Base-by-base conservation (phyloP, 1,140 invertebrate species). In the Drosophila busckii region DNA sequence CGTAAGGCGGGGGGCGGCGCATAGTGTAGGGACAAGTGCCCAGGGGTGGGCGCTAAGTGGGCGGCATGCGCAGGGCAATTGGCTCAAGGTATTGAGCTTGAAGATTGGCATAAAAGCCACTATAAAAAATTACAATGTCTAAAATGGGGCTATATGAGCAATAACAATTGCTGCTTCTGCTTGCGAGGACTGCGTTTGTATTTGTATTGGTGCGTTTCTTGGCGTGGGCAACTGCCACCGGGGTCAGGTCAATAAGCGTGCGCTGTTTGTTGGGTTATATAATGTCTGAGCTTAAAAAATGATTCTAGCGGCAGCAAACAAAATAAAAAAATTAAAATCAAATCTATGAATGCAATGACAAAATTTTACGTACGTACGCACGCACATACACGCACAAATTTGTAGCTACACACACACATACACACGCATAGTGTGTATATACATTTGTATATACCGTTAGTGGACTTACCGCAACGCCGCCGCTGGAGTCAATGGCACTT, bases 221-320 rank as follows among this genome's bases (percentile, higher is more conserved):
- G n/a, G 13, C 4, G 25, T 29, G 31, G 50, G 22, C 40, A 15
- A n/a, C n/a, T 20, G 16, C 4, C 1, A 15, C 25, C 13, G 20
- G 28, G 45, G 37, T 25, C 48, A 49, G 41, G 67, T 54, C 54
- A 70, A 49, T 45, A 70, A 66, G 67, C 60, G 54, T 66, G 68
- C 61, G 55, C 54, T 73, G 58, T 38, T 28, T 29, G 34, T 45
- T 50, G 2, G 26, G 37, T 58, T 62, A 60, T 60, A 60, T 60
- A 60, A 58, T 62, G 50, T 32, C 34, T 35, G 49, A 54, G 42
- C 37, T 25, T 50, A 45, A 62, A 64, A 70, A 60, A 60, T 60
- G n/a, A n/a, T 59, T 59, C 59, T 59, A 40, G 53, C 29, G 38
- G 44, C 23, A 29, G 16, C 40, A 45, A 48, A 49, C 29, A 40